Evolutionary conservation across 2,888 invertebrate species (phyloP).

Genomic region (Saturnia pavonia): DNA sequence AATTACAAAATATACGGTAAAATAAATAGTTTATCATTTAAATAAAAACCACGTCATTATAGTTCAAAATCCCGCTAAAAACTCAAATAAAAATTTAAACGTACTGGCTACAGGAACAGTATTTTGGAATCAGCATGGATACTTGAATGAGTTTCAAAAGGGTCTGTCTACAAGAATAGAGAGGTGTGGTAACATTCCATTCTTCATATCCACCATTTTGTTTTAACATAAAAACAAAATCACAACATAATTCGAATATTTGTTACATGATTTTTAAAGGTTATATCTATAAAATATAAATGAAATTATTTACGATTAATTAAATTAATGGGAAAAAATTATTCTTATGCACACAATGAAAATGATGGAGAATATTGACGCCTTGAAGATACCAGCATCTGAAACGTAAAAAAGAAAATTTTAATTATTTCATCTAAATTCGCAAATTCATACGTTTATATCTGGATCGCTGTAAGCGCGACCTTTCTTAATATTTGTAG

Average conservation of each 20-base stretch:
- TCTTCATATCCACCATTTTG: neutral
- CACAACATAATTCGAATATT: neutral
- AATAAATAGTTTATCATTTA: no score
- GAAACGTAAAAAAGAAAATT: conserved; percentile 28
- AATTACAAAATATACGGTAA: no score
- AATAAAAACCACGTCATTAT: no score
- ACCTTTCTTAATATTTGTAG: no score
- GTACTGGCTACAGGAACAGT: no score
- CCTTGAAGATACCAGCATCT: conserved; percentile 70
- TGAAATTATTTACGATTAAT: neutral
- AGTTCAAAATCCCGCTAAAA: no score
- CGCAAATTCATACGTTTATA: no score
- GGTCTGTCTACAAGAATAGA: no score
- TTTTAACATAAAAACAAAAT: neutral
- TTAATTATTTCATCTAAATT: neutral
- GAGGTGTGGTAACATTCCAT: no score
- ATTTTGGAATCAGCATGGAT: no score
- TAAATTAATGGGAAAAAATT: conserved; percentile 34
- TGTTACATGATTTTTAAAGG: neutral
- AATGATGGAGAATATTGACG: conserved; percentile 60
- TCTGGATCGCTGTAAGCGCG: conserved; percentile 83
- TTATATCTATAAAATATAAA: neutral
- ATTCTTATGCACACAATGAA: conserved; percentile 62
- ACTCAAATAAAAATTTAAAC: no score
- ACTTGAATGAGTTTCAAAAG: no score